Evolutionary conservation across 2,113 vertebrate genomes (phyloP).

Genomic region (Athene cunicularia): DNA sequence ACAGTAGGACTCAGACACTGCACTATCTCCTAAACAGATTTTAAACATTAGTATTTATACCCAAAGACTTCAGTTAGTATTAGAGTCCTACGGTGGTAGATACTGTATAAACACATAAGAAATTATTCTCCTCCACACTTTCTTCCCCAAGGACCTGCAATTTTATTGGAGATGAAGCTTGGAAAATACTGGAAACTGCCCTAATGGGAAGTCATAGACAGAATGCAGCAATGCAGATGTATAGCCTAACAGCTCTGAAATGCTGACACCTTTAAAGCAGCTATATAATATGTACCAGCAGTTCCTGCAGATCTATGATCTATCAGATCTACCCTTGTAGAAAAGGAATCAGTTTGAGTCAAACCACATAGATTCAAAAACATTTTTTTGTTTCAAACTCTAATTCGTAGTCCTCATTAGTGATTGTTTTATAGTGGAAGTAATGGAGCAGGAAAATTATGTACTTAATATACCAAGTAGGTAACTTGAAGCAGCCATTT

Average conservation of each 20-base stretch:
- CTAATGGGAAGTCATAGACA: not conserved
- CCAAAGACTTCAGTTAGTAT: not conserved
- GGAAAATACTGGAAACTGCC: not conserved
- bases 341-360: not conserved
- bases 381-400: not conserved
- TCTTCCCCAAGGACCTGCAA: not conserved
- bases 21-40: not conserved
- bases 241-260: not conserved
- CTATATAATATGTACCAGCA: not conserved
- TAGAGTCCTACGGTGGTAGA: not conserved
- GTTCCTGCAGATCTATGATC: not conserved
- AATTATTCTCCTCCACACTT: not conserved
- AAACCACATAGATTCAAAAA: not conserved
- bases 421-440: not conserved
- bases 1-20: not conserved
- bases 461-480: not conserved
- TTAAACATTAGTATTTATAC: not conserved
- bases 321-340: not conserved
- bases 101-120: not conserved
- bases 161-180: not conserved
- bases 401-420: not conserved
- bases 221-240: slow-evolving; percentile 7
- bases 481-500: not conserved
- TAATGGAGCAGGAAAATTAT: not conserved
- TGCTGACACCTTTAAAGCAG: not conserved